Evolutionary conservation across 2,113 vertebrate species (phyloP).

Genomic region (Vicugna pacos): DNA sequence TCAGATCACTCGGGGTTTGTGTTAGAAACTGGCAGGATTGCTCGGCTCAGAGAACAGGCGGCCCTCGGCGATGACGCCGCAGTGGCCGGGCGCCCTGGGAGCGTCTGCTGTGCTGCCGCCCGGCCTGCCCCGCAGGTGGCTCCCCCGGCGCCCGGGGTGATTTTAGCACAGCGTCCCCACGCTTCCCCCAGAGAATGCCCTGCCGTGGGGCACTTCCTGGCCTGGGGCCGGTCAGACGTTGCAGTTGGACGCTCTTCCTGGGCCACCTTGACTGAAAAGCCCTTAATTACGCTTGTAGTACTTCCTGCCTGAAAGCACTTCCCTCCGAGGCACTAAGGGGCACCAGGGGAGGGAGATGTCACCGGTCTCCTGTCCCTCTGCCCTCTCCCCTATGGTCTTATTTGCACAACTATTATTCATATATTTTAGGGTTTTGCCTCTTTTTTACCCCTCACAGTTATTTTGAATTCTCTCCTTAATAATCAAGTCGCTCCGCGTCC

Average conservation of each 20-base stretch:
- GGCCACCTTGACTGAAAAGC: too few species aligned
- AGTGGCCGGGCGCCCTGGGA: too few species aligned
- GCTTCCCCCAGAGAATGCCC: too few species aligned
- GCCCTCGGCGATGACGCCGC: too few species aligned
- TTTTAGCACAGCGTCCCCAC: too few species aligned
- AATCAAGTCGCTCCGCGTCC: not conserved
- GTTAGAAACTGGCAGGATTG: not conserved
- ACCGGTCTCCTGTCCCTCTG: fast-evolving
- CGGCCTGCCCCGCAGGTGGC: too few species aligned
- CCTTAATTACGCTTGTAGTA: not conserved
- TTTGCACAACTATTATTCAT: too few species aligned
- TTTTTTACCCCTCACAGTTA: too few species aligned
- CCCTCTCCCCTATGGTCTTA: fast-evolving
- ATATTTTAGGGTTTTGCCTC: not conserved
- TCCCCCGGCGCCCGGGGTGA: too few species aligned
- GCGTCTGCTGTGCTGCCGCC: too few species aligned
- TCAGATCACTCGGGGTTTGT: not conserved
- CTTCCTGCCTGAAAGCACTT: not conserved
- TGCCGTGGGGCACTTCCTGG: not conserved
- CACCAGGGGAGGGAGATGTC: not conserved
- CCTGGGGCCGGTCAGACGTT: fast-evolving
- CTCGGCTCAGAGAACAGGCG: not conserved
- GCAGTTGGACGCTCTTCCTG: not conserved
- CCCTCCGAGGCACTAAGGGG: not conserved
- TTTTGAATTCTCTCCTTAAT: not conserved